Evolutionary conservation across 2,113 vertebrate species (phyloP).

Genomic region (Percina caprodes): DNA sequence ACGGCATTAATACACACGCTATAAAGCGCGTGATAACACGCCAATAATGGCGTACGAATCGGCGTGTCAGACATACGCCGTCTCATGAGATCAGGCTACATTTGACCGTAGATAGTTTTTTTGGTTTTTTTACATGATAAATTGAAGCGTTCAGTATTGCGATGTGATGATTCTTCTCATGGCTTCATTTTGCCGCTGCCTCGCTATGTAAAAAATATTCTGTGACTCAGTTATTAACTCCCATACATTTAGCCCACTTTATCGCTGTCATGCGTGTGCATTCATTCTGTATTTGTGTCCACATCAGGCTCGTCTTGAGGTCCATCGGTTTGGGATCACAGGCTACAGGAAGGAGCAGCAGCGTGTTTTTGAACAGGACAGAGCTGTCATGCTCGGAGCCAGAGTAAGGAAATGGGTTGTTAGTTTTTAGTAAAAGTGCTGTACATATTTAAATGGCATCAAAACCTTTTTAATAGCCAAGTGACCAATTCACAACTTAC

Average conservation of each 20-base stretch:
- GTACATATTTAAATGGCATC: background rate
- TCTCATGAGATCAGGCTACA: too few species aligned
- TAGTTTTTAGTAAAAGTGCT: background rate
- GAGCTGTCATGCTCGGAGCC: constrained; percentile 95
- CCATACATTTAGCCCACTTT: background rate
- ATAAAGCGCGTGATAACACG: too few species aligned
- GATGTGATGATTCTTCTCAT: background rate
- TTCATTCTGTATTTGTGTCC: background rate
- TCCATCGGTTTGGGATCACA: constrained; percentile 95
- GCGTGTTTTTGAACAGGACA: constrained; percentile 89
- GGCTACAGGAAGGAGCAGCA: constrained; percentile 94
- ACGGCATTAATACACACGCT: too few species aligned
- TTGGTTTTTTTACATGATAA: background rate
- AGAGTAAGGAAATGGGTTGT: constrained; percentile 79
- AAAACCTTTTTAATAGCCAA: background rate
- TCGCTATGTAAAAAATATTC: background rate
- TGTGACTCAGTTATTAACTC: background rate
- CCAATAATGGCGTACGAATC: too few species aligned
- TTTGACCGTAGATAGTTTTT: too few species aligned
- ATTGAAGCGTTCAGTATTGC: background rate
- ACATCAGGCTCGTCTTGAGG: constrained; percentile 92
- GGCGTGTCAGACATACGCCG: too few species aligned
- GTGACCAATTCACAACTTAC: background rate
- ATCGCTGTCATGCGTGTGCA: background rate
- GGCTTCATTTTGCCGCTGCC: background rate